Evolutionary conservation across 2,888 invertebrate species (phyloP).

Genomic region (Cenopis cana): DNA sequence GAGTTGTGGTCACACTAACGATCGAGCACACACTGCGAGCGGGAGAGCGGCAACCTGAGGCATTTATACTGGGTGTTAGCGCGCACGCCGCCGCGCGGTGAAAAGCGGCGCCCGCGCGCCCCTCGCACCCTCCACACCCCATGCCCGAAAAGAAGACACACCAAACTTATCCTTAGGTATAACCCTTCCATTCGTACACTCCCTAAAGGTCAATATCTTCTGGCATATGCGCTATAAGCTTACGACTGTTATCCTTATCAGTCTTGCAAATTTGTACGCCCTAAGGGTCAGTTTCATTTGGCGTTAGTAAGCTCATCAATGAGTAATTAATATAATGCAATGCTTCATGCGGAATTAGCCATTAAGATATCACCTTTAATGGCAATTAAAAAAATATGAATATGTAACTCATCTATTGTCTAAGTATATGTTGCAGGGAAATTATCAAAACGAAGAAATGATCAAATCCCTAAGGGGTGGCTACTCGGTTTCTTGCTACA

Average conservation of each 20-base stretch:
- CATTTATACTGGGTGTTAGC: constrained; percentile 81
- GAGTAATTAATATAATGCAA: background rate
- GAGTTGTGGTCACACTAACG: constrained; percentile 81
- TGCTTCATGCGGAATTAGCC: background rate
- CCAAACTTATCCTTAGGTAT: constrained; percentile 27
- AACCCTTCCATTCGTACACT: constrained; percentile 4
- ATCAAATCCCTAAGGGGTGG: no score
- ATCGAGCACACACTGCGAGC: constrained; percentile 84
- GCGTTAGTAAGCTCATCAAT: background rate
- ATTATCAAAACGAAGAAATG: no score
- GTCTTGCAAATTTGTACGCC: background rate
- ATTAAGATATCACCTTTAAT: background rate
- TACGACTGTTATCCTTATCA: constrained; percentile 4
- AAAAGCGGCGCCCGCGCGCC: constrained; percentile 71
- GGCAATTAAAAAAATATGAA: background rate
- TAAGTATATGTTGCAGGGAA: no score
- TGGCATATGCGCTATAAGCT: no score
- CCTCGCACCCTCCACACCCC: constrained; percentile 54
- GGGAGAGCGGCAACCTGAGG: constrained; percentile 82
- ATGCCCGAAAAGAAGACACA: constrained; percentile 40
- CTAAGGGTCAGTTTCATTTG: constrained; percentile 15
- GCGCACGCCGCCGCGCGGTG: constrained; percentile 68
- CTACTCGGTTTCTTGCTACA: no score
- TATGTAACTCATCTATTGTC: no score
- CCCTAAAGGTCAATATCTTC: constrained; percentile 24